These are phyloP conservation scores for Gopherus flavomarginatus DNA, from an alignment of 2,113 vertebrate species.

Conservation along the genomic window DNA sequence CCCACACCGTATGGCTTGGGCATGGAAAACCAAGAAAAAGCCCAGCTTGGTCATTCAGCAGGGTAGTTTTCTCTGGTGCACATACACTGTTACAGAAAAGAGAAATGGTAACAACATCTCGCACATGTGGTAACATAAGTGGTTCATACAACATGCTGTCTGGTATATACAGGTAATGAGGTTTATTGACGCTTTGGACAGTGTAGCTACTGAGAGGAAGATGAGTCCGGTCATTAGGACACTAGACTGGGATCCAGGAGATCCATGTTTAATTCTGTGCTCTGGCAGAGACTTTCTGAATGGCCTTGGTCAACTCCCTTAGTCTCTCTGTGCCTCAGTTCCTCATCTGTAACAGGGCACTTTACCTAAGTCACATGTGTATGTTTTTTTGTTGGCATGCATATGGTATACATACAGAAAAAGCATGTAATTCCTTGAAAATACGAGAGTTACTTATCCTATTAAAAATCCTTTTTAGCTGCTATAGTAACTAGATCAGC, in stretches of 20 bases:
- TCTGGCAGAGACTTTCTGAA: not conserved
- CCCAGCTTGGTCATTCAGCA: not conserved
- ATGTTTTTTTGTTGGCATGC: not conserved
- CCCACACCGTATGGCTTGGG: not conserved
- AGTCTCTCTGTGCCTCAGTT: not conserved
- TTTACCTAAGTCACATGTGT: not conserved
- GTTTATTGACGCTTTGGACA: not conserved
- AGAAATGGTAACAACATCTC: not conserved
- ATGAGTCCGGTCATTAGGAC: not conserved
- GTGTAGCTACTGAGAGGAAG: not conserved
- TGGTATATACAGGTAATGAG: not conserved
- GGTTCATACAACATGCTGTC: not conserved
- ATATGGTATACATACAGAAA: constrained; percentile 19
- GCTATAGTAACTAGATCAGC: not conserved
- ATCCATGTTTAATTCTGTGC: not conserved
- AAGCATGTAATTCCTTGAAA: constrained; percentile 33
- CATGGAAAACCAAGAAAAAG: not conserved
- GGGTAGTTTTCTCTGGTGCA: not conserved
- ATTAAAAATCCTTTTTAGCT: constrained; percentile 23
- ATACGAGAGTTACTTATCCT: constrained; percentile 8
- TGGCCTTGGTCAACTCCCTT: not conserved
- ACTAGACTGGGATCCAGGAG: not conserved
- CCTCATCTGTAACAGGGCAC: not conserved
- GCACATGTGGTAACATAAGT: not conserved
- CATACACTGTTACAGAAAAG: not conserved